Base-by-base conservation (phyloP, 1,140 invertebrate genomes). In the Diploscapter pachys region DNA sequence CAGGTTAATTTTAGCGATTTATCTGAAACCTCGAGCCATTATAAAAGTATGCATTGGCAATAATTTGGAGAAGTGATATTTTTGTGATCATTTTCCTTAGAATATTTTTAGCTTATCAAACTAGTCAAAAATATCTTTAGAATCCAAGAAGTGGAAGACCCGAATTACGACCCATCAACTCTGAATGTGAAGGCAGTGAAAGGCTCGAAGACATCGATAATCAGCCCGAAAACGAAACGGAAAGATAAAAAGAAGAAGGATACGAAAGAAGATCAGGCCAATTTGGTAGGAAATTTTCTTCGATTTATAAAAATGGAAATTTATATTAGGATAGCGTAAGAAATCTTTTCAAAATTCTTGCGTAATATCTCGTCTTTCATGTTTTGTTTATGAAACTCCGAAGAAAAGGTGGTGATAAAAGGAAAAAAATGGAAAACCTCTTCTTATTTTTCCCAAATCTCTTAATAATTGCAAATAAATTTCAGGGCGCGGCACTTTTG, bases 71-170 rank as follows among this genome's bases (percentile, higher is more conserved):
- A 31, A 31, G 1, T 31, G 31, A 31, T 31, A 31, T 31, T 0
- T 0, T 31, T 31, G 31, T 31, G 31, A 31, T 31, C 31, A 31
- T 5, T 13, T 76, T 8, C 31, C 63, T 59, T 31, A 31, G 57
- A 65, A 9, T 65, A 65, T n/a, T 69, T 5, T 63, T 5, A 4
- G 8, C 0, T 5, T 31, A 31, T 31, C 31, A 31, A 31, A 31
- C 1, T 31, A 31, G 31, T 31, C 31, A 31, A 31, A 31, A 31
- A 51, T 57, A 56, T 57, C 63, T 79, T 54, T 66, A 81, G 84
- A 61, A 81, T 85, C 9, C 94, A 97, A 89, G 95, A 97, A 89
- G 93, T 96, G 31, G 93, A 96, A 86, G 94, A 96, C 88, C 93
- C 94, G 1, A 92, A 95, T 84, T 97, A 97, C 86, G 94, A 97